phyloP scores from a whole-genome alignment of 2,113 vertebrate genomes.

The Xyrauchen texanus region DNA sequence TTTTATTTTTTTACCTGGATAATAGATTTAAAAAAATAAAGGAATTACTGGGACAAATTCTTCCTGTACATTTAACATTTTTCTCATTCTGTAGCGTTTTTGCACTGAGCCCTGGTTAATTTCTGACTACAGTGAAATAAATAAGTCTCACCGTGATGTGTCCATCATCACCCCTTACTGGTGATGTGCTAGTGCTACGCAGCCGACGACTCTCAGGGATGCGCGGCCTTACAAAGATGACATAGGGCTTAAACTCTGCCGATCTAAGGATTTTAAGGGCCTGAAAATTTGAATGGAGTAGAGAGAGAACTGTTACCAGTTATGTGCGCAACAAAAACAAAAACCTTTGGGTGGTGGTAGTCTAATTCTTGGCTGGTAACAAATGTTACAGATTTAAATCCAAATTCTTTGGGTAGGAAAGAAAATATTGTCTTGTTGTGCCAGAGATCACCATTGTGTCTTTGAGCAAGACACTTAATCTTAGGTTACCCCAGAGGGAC shows the following conservation, averaged over 20 bases:
- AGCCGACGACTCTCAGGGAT: slow-evolving; percentile 71
- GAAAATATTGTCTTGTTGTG: too few species aligned
- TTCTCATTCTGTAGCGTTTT: too few species aligned
- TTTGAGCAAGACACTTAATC: too few species aligned
- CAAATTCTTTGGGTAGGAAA: too few species aligned
- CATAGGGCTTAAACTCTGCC: slow-evolving; percentile 86
- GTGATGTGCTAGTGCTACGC: slow-evolving; percentile 73
- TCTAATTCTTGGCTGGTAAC: too few species aligned
- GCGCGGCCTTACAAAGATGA: slow-evolving; percentile 85
- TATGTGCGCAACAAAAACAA: neutral
- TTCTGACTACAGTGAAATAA: neutral
- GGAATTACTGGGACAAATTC: too few species aligned
- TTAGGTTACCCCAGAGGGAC: too few species aligned
- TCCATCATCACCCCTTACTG: slow-evolving; percentile 68
- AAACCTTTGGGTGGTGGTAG: too few species aligned
- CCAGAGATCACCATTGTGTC: too few species aligned
- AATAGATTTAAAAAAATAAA: neutral
- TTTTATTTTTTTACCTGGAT: too few species aligned
- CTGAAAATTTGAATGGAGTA: slow-evolving; percentile 61
- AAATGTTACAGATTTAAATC: too few species aligned
- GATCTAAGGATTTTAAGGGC: slow-evolving; percentile 84
- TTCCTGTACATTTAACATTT: too few species aligned
- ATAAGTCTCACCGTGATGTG: slow-evolving; percentile 65
- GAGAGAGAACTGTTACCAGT: neutral
- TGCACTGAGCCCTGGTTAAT: neutral